Evolutionary conservation across 2,797 vertebrate genomes (phyloP).

Genomic region (Petrocephalus sullivani): DNA sequence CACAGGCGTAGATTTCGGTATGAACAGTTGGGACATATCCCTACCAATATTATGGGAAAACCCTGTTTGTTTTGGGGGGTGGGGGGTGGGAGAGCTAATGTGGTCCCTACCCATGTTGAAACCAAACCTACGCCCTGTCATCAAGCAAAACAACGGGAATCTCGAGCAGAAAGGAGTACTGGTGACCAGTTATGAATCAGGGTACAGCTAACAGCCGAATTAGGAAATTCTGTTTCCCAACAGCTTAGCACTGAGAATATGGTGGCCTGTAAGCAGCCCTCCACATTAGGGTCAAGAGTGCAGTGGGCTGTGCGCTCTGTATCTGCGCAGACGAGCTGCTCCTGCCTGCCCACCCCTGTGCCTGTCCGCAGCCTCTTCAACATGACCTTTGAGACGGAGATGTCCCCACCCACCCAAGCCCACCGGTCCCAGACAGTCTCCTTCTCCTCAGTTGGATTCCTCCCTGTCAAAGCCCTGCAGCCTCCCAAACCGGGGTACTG

Average conservation of each 20-base stretch:
- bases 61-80: background rate
- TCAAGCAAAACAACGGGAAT: background rate
- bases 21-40: background rate
- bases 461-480: background rate
- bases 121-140: background rate
- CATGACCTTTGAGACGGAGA: background rate
- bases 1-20: background rate
- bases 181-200: background rate
- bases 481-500: conserved; percentile 5
- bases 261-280: background rate
- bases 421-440: background rate
- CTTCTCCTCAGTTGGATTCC: background rate
- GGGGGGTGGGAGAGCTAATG: background rate
- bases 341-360: background rate
- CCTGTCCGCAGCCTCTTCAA: background rate
- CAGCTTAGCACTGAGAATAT: background rate
- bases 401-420: background rate
- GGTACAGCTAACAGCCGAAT: background rate
- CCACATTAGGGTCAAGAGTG: background rate
- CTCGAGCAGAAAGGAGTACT: background rate
- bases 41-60: background rate
- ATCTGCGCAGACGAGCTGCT: background rate
- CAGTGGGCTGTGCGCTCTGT: background rate
- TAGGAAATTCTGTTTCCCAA: background rate
- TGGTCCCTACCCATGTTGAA: background rate